Conservation (phyloP, 92 coral and sea anemone genomes). For the Ricordea florida region DNA sequence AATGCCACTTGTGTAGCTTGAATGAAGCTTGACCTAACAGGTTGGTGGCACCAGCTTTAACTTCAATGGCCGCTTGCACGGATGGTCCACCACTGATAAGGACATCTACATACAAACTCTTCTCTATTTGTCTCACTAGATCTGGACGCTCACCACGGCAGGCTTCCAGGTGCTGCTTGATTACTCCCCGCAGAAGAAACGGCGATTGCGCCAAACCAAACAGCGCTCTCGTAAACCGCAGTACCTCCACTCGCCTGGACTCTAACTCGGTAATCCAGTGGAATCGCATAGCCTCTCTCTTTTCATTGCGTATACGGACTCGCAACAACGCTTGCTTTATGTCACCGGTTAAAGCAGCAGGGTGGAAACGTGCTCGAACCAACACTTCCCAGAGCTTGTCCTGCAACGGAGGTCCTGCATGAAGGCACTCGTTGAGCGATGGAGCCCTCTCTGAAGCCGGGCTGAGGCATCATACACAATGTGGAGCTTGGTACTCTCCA, state of each 20-base stretch:
- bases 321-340: neutral
- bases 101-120: too few relatives aligned
- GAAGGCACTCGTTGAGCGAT: too few relatives aligned
- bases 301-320: neutral
- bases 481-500: too few relatives aligned
- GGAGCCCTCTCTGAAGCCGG: too few relatives aligned
- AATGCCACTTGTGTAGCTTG: neutral
- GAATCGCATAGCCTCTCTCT: neutral
- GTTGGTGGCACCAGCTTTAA: neutral
- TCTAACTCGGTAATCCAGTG: neutral
- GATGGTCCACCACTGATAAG: too few relatives aligned
- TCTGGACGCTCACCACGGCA: too few relatives aligned
- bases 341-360: neutral
- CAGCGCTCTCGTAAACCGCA: too few relatives aligned
- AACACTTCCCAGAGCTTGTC: neutral
- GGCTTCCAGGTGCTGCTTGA: too few relatives aligned
- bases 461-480: too few relatives aligned
- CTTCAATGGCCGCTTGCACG: neutral
- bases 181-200: too few relatives aligned
- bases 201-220: neutral
- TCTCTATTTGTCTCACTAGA: too few relatives aligned
- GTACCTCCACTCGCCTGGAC: too few relatives aligned
- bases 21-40: neutral
- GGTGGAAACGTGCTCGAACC: neutral
- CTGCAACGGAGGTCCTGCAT: neutral